These are phyloP conservation scores for Magallana angulata DNA, from an alignment of 1,140 invertebrate species.

Conservation along the genomic window DNA sequence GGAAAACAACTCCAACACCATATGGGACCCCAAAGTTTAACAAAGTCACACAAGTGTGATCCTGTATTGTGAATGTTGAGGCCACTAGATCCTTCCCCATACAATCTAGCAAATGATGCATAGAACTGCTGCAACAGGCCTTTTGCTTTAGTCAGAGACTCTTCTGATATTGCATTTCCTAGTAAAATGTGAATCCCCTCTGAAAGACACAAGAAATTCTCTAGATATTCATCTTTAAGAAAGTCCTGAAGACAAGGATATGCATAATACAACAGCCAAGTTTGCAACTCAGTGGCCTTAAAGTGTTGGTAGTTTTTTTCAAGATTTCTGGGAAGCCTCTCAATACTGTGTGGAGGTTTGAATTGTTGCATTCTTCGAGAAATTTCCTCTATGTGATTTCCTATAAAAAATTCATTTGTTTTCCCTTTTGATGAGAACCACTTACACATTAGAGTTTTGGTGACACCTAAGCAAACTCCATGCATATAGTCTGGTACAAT, in stretches of 20 bases:
- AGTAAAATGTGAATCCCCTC: constrained; percentile 35
- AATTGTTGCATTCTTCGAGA: constrained; percentile 38
- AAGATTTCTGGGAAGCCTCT: constrained; percentile 45
- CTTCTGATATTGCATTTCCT: not conserved
- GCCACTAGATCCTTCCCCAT: not conserved
- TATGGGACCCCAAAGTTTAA: constrained; percentile 41
- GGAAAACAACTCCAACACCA: constrained; percentile 61
- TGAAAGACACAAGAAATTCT: constrained; percentile 34
- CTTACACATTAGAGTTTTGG: constrained; percentile 2
- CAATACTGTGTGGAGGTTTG: constrained; percentile 38
- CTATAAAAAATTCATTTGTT: constrained; percentile 38
- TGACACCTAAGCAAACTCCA: constrained; percentile 19
- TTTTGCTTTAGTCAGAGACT: constrained; percentile 15
- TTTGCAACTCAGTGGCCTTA: constrained; percentile 45
- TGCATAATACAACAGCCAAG: constrained; percentile 46
- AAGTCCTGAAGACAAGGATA: constrained; percentile 39
- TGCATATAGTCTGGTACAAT: constrained; percentile 45
- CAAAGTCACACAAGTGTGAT: constrained; percentile 56
- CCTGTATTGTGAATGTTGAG: constrained; percentile 42
- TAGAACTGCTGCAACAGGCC: constrained; percentile 26
- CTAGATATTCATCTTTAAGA: constrained; percentile 33
- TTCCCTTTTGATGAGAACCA: not conserved
- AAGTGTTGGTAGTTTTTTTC: constrained; percentile 41
- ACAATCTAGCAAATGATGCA: not conserved
- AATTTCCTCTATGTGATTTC: constrained; percentile 22